Conservation (phyloP, 2,797 vertebrate species). For the Yasuhikotakia modesta region DNA sequence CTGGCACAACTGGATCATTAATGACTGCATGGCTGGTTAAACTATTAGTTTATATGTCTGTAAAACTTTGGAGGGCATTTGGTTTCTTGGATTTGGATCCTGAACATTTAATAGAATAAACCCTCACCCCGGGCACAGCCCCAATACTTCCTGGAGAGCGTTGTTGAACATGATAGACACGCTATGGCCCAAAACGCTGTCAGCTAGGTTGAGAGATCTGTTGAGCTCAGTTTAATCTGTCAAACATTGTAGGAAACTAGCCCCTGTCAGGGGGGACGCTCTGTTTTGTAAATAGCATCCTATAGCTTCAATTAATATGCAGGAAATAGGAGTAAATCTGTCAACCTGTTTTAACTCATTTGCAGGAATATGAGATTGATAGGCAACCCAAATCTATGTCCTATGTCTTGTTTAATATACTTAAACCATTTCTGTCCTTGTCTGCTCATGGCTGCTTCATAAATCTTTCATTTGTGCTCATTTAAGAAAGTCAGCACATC, state of each 20-base stretch:
- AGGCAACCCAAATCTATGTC: not conserved
- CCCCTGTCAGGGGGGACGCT: not conserved
- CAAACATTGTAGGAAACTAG: no score
- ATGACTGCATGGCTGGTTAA: conserved; percentile 16
- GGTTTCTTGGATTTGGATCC: not conserved
- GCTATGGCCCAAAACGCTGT: not conserved
- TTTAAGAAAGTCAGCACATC: conserved; percentile 1
- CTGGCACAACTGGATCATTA: not conserved
- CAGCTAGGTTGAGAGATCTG: not conserved
- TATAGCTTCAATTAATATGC: not conserved
- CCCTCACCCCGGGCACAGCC: not conserved
- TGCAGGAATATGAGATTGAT: not conserved
- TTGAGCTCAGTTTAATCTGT: no score
- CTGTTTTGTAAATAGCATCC: not conserved
- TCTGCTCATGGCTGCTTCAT: not conserved
- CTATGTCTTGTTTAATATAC: not conserved
- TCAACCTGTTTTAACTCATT: not conserved
- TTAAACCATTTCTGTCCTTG: not conserved
- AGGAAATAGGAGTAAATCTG: no score
- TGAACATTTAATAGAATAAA: conserved; percentile 21
- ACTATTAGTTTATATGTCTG: not conserved
- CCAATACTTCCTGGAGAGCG: not conserved
- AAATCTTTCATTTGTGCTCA: conserved; percentile 13
- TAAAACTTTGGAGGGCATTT: conserved; percentile 1
- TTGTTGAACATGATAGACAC: not conserved